Evolutionary conservation across 2,888 invertebrate species (phyloP).

Genomic region (Phaonia tiefii): DNA sequence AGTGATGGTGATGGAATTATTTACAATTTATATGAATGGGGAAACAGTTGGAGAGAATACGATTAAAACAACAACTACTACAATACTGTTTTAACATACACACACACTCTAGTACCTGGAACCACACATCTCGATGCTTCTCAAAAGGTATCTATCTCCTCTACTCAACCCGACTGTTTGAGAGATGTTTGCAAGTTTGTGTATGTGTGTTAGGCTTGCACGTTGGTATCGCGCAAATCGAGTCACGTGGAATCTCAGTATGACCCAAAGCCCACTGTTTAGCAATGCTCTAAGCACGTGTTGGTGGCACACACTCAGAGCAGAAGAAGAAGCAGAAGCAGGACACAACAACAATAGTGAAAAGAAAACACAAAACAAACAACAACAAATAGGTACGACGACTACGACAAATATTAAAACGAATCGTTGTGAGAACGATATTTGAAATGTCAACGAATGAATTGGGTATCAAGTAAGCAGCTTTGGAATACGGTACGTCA

Average conservation of each 20-base stretch:
- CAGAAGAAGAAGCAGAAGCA: conserved; percentile 29
- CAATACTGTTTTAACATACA: too few species aligned
- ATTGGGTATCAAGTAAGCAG: not conserved
- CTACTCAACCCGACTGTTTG: conserved; percentile 30
- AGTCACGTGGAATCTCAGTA: conserved; percentile 80
- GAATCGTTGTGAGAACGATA: not conserved
- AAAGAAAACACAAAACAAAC: not conserved
- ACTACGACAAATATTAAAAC: not conserved
- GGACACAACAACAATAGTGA: conserved; percentile 17
- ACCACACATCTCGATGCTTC: not conserved
- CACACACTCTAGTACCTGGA: conserved; percentile 12
- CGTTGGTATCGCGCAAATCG: conserved; percentile 69
- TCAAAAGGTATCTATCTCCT: conserved; percentile 27
- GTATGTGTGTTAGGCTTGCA: conserved; percentile 43
- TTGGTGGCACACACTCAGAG: conserved; percentile 68
- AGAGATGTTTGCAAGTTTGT: conserved; percentile 22
- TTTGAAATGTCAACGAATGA: not conserved
- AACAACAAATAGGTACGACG: not conserved
- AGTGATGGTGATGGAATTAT: conserved; percentile 5
- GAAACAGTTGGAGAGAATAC: not conserved
- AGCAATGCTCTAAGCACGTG: conserved; percentile 79
- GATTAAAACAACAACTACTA: conserved; percentile 3
- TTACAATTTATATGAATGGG: conserved; percentile 19
- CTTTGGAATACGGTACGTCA: too few species aligned
- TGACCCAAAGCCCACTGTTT: conserved; percentile 79